Evolutionary conservation across 2,888 invertebrate genomes (phyloP), one percentile per base, ranked within the genome.

Genomic region (Cephalotes varians): DNA sequence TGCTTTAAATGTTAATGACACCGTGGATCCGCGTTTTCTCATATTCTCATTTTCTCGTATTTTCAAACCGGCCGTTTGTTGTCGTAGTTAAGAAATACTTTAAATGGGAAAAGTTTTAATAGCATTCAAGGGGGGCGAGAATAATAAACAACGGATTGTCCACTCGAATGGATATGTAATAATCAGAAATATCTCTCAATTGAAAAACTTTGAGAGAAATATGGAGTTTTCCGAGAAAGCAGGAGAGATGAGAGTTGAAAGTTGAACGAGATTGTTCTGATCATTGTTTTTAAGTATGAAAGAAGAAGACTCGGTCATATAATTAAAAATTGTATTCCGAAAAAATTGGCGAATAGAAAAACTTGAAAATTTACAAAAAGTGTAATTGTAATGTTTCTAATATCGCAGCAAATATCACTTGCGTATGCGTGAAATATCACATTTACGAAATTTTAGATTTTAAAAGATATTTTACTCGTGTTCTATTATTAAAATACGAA

Each of bases 91-190:
- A 69, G 67, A 62, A 83, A 86, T 79, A 80, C 71, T 83, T 83
- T 72, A 82, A 89, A 90, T 84, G 73, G 80, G 67, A 86, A 88
- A 90, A 90, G 85, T 90, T 90, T 87, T 86, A 85, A 88, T 88
- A 85, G 69, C 76, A 79, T 84, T 72, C 80, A 74, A 77, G 44
- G n/a, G n/a, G n/a, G n/a, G 28, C 12, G 62, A 15, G 82, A 69
- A 84, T 86, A 87, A 85, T 84, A 81, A 87, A 84, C 84, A 85
- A 86, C 83, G 28, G 54, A 81, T 25, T 67, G 40, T 34, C 37
- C 21, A 7, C 62, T 25, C 2, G 71, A 56, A 37, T 51, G 56
- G 54, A 72, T 74, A 62, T 49, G 40, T 40, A 79, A 84, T 83
- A 87, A 84, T 56, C 54, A 83, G 49, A 60, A 82, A 72, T 67